Evolutionary conservation across 37 sponge, comb jelly and placozoan species (phyloP).

Genomic region (Hexactinellida sp.): DNA sequence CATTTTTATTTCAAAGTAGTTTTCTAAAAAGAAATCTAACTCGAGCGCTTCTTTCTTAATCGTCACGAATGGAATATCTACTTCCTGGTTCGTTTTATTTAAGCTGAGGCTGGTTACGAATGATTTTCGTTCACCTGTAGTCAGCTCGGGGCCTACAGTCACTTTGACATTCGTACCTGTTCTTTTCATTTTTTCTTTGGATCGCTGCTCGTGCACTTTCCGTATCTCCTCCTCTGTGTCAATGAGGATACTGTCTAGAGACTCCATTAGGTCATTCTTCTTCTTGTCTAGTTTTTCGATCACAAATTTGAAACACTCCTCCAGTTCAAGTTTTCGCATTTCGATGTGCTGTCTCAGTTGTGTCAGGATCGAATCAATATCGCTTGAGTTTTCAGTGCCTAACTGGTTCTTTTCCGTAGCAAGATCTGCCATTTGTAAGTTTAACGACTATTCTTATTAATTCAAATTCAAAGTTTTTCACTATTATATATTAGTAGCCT

Average conservation of each 20-base stretch:
- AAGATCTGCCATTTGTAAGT: too few species aligned
- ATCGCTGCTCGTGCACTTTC: not conserved
- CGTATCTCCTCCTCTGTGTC: not conserved
- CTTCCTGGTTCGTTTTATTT: not conserved
- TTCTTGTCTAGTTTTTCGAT: not conserved
- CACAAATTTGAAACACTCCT: not conserved
- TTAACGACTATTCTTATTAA: too few species aligned
- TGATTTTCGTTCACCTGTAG: not conserved
- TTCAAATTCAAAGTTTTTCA: too few species aligned
- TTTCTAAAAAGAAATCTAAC: slow-evolving; percentile 10
- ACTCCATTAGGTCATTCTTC: not conserved
- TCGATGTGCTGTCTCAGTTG: slow-evolving; percentile 1
- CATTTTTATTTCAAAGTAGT: not conserved
- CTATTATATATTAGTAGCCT: too few species aligned
- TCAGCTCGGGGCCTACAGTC: not conserved
- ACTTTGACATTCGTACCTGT: not conserved
- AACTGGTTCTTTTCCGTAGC: too few species aligned
- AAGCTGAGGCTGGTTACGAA: not conserved
- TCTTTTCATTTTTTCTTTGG: not conserved
- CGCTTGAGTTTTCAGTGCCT: too few species aligned
- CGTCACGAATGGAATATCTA: not conserved
- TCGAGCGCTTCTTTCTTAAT: not conserved
- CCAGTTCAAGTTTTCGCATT: not conserved
- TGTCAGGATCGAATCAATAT: not conserved
- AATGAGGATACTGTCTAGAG: not conserved